These are phyloP conservation scores for Parapsyche elsis DNA, from an alignment of 1,140 invertebrate genomes.

Conservation along the genomic window DNA sequence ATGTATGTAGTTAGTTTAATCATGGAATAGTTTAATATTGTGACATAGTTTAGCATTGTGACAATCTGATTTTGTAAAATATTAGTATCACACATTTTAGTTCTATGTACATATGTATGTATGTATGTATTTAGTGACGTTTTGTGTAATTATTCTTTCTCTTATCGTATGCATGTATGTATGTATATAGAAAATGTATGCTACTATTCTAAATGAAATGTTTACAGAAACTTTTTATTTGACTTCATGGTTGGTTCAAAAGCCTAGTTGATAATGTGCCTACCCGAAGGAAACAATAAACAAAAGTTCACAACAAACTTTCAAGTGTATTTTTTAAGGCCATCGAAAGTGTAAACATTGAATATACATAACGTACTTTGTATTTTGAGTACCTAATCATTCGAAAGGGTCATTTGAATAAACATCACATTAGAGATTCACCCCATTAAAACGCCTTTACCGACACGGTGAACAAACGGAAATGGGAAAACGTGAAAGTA, in stretches of 20 bases:
- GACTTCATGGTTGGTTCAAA: no score
- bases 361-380: constrained; percentile 15
- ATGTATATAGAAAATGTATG: no score
- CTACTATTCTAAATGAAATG: no score
- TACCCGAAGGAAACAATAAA: no score
- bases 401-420: background rate
- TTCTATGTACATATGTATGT: background rate
- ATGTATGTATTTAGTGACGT: background rate
- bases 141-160: no score
- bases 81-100: background rate
- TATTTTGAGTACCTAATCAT: constrained; percentile 5
- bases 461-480: background rate
- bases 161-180: no score
- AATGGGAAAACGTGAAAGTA: constrained; percentile 15
- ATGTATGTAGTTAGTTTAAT: no score
- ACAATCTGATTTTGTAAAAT: no score
- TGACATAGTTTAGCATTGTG: no score
- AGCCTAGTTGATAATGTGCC: no score
- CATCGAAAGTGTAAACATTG: constrained; percentile 19
- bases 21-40: no score
- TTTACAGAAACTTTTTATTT: no score
- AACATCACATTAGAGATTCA: background rate
- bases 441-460: constrained; percentile 3
- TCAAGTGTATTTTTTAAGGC: constrained; percentile 3
- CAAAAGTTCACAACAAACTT: background rate